phyloP scores from a whole-genome alignment of 2,113 vertebrate genomes.

The Aix galericulata region DNA sequence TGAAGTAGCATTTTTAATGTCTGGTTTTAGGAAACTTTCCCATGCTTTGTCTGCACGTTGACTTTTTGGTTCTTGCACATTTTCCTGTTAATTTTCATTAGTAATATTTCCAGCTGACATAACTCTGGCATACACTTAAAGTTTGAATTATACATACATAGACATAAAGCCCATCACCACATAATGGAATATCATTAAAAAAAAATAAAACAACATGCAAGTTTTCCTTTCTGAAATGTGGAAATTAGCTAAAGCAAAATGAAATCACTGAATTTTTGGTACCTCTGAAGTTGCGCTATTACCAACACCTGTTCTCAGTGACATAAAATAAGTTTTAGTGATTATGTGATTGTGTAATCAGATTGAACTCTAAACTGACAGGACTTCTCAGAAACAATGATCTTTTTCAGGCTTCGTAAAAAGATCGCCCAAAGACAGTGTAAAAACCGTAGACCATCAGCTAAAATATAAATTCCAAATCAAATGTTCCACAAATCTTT shows the following conservation, averaged over 20 bases:
- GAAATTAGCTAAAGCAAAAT: background rate
- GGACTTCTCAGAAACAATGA: background rate
- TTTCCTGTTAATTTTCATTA: background rate
- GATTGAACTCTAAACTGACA: background rate
- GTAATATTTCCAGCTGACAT: background rate
- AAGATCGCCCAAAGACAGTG: background rate
- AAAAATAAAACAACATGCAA: background rate
- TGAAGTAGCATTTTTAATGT: background rate
- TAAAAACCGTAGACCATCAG: background rate
- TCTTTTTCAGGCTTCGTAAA: background rate
- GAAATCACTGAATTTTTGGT: background rate
- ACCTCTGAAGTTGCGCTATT: background rate
- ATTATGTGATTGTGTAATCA: background rate
- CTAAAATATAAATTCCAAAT: background rate
- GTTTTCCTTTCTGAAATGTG: background rate
- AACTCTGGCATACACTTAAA: background rate
- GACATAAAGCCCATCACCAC: background rate
- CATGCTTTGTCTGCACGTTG: rapidly evolving
- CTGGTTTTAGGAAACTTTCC: background rate
- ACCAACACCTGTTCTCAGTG: background rate
- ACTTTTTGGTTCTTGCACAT: background rate
- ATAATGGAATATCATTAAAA: rapidly evolving
- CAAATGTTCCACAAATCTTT: background rate
- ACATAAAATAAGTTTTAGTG: background rate
- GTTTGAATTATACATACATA: rapidly evolving